These are phyloP conservation scores for Paratrypauchen microcephalus DNA, from an alignment of 2,797 vertebrate species.

Conservation along the genomic window DNA sequence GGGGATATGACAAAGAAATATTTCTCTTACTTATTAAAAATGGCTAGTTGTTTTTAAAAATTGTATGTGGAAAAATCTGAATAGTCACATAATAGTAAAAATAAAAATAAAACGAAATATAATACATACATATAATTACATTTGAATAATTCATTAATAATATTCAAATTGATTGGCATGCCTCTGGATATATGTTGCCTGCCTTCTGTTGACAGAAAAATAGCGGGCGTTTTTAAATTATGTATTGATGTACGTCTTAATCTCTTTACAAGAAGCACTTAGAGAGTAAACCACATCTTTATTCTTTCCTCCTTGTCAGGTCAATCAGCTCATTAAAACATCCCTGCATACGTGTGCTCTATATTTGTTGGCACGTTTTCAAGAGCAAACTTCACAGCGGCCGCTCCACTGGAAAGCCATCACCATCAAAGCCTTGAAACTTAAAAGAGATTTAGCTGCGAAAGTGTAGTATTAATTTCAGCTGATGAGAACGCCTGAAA, in stretches of 20 bases:
- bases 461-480: slow-evolving; percentile 40
- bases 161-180: slow-evolving; percentile 3
- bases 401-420: slow-evolving; percentile 1
- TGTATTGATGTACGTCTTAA: slow-evolving; percentile 7
- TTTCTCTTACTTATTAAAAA: too few relatives aligned
- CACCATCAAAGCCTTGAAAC: slow-evolving; percentile 26
- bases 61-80: too few relatives aligned
- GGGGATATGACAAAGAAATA: too few relatives aligned
- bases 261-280: slow-evolving; percentile 15
- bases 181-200: slow-evolving; percentile 1
- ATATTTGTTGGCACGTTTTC: slow-evolving; percentile 14
- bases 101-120: too few relatives aligned
- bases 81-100: too few relatives aligned
- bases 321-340: slow-evolving; percentile 23
- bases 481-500: slow-evolving; percentile 30
- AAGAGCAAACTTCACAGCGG: slow-evolving; percentile 3
- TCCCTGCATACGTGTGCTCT: slow-evolving; percentile 3
- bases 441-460: slow-evolving; percentile 23
- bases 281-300: slow-evolving; percentile 22
- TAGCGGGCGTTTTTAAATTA: slow-evolving; percentile 6
- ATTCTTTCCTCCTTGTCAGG: slow-evolving; percentile 8
- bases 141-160: neutral
- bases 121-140: neutral
- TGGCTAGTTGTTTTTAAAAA: neutral
- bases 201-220: slow-evolving; percentile 8